Percentiles rank a stretch among this genome's conserved stretches.
Evolutionary conservation across 2,888 invertebrate species (phyloP).

Genomic region (Drepanosiphum platanoidis): DNA sequence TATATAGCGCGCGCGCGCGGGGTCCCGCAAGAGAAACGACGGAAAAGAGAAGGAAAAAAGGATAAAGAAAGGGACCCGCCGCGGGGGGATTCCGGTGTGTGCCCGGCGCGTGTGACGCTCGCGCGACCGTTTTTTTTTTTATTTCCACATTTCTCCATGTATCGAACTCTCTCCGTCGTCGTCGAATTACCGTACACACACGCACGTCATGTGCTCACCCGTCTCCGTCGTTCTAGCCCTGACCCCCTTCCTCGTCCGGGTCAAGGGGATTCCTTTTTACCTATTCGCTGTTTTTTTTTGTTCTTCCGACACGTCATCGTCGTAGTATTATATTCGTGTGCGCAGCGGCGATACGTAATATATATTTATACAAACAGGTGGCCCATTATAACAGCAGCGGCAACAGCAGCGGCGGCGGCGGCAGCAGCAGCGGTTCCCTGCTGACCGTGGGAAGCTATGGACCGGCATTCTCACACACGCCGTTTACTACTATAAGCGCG

Average conservation of each 20-base stretch:
- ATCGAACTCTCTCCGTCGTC: background rate
- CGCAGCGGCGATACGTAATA: slow-evolving; percentile 3
- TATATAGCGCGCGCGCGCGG: background rate
- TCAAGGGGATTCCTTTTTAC: slow-evolving; percentile 17
- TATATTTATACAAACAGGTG: slow-evolving; percentile 53
- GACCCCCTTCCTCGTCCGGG: slow-evolving; percentile 26
- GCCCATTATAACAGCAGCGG: slow-evolving; percentile 54
- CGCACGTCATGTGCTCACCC: background rate
- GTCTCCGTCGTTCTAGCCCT: slow-evolving; percentile 9
- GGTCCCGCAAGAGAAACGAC: slow-evolving; percentile 9
- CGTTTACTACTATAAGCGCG: background rate
- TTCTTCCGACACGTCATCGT: slow-evolving; percentile 16
- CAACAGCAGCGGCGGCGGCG: background rate
- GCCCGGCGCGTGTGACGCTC: slow-evolving; percentile 58
- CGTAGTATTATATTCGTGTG: slow-evolving; percentile 29
- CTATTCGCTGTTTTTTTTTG: background rate
- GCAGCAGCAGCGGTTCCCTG: slow-evolving; percentile 49
- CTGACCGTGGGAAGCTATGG: slow-evolving; percentile 60
- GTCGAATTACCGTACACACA: background rate
- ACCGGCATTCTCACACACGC: slow-evolving; percentile 59
- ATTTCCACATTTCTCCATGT: background rate
- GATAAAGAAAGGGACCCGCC: background rate
- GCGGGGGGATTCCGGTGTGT: slow-evolving; percentile 26
- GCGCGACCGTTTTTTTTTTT: slow-evolving; percentile 16
- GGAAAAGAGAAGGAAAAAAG: background rate